Evolutionary conservation across 1,140 invertebrate species (phyloP), one percentile per base, ranked within the genome.

Genomic region (Platorchestia sp.): DNA sequence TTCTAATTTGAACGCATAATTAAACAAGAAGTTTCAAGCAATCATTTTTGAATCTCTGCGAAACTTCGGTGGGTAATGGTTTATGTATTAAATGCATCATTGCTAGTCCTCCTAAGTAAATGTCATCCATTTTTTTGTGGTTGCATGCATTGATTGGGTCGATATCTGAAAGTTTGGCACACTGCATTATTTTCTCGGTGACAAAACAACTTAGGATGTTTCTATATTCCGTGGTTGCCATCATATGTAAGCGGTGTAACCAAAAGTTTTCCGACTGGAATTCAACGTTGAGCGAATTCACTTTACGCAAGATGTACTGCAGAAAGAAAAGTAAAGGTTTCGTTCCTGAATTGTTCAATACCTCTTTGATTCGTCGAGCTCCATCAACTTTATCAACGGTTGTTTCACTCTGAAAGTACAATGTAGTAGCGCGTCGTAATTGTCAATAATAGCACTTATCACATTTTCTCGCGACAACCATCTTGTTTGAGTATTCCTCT

Each of bases 381-480:
- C 43, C 47, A 89, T 95, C 95, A 95, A 43, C 22, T 51, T 53
- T n/a, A 89, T 44, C 22, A 16, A 27, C 95, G 7, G 42, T 95
- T 44, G 41, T 44, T 45, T 95, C 95, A 43, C 19, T n/a, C 43
- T 95, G 59, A 86, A 95, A 90, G 43, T 44, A 95, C 42, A 95
- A n/a, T 51, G 6, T 44, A 51, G 47, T 7, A 95, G 43, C 41
- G 95, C 95, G 14, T 95, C 75, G 16, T 51, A 95, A 44, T 95
- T 53, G 22, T 95, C 93, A 44, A 96, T 86, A 36, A 95, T 95
- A 86, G 22, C 45, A 47, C 95, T 91, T 0, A 96, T 86, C 0
- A 96, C 95, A 5, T 93, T 45, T 43, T 42, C 95, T 96, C 96
- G 90, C 42, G 87, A 91, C 40, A 96, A 43, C 87, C 95, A 96